Conservation (phyloP, 2,113 vertebrate genomes). For the Odocoileus virginianus region DNA sequence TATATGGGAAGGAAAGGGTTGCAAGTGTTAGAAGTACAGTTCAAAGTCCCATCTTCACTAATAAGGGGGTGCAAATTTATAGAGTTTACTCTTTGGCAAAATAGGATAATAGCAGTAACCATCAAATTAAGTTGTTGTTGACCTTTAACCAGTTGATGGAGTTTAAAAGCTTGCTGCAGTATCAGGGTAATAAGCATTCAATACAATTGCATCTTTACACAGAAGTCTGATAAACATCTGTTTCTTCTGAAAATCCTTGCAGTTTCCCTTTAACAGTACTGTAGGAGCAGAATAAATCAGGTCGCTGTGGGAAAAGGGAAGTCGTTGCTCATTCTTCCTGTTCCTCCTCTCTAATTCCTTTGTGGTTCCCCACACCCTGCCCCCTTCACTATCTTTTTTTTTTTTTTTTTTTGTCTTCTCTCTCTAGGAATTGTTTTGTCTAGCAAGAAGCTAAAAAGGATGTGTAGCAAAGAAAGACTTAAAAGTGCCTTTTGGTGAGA, state of each 20-base stretch:
- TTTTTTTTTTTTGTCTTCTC: not conserved
- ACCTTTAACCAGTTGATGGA: not conserved
- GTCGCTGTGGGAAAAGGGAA: slow-evolving; percentile 28
- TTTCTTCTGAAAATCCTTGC: not conserved
- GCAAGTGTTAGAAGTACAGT: not conserved
- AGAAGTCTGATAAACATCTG: not conserved
- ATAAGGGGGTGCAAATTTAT: not conserved
- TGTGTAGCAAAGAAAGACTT: slow-evolving; percentile 23
- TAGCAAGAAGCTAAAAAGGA: slow-evolving; percentile 49
- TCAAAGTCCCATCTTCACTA: not conserved
- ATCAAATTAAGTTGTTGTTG: not conserved
- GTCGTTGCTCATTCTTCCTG: not conserved
- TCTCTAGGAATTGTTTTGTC: slow-evolving; percentile 54
- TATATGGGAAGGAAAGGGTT: not conserved
- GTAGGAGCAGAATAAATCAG: slow-evolving; percentile 21
- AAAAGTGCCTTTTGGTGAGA: slow-evolving; percentile 49
- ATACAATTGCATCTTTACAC: not conserved
- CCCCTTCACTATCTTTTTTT: not conserved
- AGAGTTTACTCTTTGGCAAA: not conserved
- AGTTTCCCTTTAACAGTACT: not conserved
- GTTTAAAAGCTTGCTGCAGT: not conserved
- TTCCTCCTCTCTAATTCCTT: not conserved
- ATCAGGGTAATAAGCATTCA: not conserved
- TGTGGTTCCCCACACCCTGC: not conserved
- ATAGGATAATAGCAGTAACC: not conserved